Conservation (phyloP, 2,888 invertebrate species). For the Subacronicta megacephala region DNA sequence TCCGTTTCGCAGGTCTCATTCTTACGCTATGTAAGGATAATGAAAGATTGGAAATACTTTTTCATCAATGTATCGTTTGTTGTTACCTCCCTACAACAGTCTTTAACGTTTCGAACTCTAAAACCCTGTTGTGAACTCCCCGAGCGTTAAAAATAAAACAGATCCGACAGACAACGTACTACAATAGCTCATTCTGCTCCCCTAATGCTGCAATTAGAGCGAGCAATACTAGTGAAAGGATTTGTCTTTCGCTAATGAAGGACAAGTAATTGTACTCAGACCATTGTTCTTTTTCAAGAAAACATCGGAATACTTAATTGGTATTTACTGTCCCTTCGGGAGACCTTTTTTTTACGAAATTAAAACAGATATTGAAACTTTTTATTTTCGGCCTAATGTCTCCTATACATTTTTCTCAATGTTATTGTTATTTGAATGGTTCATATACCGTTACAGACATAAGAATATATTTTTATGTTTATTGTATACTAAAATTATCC, state of each 20-base stretch:
- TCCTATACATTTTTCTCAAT: slow-evolving; percentile 47
- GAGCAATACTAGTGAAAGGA: slow-evolving; percentile 79
- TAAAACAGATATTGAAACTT: slow-evolving; percentile 67
- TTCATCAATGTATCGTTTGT: slow-evolving; percentile 59
- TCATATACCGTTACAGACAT: slow-evolving; percentile 40
- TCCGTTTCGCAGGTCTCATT: slow-evolving; percentile 28
- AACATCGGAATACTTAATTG: slow-evolving; percentile 71
- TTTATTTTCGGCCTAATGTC: slow-evolving; percentile 52
- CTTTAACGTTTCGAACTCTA: slow-evolving; percentile 61
- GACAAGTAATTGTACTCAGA: slow-evolving; percentile 72
- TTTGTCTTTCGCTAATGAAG: slow-evolving; percentile 84
- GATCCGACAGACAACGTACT: slow-evolving; percentile 67
- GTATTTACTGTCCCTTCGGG: slow-evolving; percentile 67
- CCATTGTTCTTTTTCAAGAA: slow-evolving; percentile 66
- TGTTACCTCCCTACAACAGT: slow-evolving; percentile 65
- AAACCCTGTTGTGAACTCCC: slow-evolving; percentile 69
- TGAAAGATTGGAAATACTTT: slow-evolving; percentile 52
- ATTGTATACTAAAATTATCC: slow-evolving; percentile 41
- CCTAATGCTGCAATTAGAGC: slow-evolving; percentile 84
- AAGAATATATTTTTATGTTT: slow-evolving; percentile 46
- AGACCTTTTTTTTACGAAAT: slow-evolving; percentile 67
- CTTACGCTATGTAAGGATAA: slow-evolving; percentile 43
- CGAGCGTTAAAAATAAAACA: slow-evolving; percentile 79
- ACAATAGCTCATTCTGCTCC: slow-evolving; percentile 80
- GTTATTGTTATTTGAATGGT: slow-evolving; percentile 49